These are phyloP conservation scores for Andrena bicolor DNA, from an alignment of 2,888 invertebrate genomes.

Conservation along the genomic window DNA sequence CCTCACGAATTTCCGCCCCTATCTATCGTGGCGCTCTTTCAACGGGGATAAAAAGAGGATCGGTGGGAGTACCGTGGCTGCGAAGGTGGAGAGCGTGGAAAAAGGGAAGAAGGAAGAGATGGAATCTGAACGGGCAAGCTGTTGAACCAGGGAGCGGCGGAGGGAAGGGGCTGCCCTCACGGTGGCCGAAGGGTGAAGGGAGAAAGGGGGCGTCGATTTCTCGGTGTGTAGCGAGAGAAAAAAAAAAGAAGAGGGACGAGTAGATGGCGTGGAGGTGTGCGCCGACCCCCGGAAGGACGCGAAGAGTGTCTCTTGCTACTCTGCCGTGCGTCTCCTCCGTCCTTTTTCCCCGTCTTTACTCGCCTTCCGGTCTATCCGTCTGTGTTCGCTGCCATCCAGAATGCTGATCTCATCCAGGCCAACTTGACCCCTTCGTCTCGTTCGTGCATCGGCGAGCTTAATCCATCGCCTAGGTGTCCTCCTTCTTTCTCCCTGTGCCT, in stretches of 20 bases:
- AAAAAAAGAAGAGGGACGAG: slow-evolving; percentile 23
- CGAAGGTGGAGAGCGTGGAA: slow-evolving; percentile 11
- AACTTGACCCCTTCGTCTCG: slow-evolving; percentile 73
- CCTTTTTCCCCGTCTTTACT: slow-evolving; percentile 17
- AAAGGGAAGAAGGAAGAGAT: not conserved
- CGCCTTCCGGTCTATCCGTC: slow-evolving; percentile 35
- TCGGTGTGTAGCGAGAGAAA: slow-evolving; percentile 29
- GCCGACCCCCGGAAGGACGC: slow-evolving; percentile 54
- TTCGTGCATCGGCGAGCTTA: slow-evolving; percentile 73
- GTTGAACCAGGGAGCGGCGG: slow-evolving; percentile 19
- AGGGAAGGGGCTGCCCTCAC: not conserved
- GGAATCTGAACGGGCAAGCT: slow-evolving; percentile 29
- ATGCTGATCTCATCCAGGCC: slow-evolving; percentile 73
- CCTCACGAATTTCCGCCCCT: slow-evolving; percentile 64
- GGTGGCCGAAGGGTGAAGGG: slow-evolving; percentile 1
- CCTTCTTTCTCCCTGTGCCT: slow-evolving; percentile 49
- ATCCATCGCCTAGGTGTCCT: slow-evolving; percentile 69
- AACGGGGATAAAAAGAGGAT: slow-evolving; percentile 49
- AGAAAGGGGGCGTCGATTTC: slow-evolving; percentile 46
- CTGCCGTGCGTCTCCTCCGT: not conserved
- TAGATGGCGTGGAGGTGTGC: slow-evolving; percentile 45
- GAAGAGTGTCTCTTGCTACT: slow-evolving; percentile 40
- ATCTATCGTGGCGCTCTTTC: slow-evolving; percentile 68
- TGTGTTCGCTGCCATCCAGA: slow-evolving; percentile 60
- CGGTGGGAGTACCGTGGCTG: slow-evolving; percentile 13